These are phyloP conservation scores for Calephelis virginiensis DNA, from an alignment of 1,140 invertebrate species.

Conservation along the genomic window DNA sequence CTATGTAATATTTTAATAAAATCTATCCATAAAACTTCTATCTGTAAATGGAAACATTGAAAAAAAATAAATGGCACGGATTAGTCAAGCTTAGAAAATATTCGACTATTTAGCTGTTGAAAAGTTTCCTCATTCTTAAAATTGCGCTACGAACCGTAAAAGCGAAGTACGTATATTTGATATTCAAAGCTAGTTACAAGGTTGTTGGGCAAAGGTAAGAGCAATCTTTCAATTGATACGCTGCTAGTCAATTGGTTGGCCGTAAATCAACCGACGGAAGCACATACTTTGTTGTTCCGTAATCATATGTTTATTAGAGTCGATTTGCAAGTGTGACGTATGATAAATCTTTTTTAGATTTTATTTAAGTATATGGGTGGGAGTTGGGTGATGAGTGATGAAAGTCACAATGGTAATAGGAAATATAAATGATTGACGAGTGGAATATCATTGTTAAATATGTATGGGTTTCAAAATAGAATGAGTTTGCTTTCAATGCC, in stretches of 20 bases:
- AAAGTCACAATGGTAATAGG: too few relatives aligned
- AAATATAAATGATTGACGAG: too few relatives aligned
- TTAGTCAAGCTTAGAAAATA: background rate
- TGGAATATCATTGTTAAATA: too few relatives aligned
- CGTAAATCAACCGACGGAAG: constrained; percentile 46
- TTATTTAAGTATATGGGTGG: constrained; percentile 7
- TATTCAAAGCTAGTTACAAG: constrained; percentile 34
- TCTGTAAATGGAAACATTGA: too few relatives aligned
- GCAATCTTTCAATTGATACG: constrained; percentile 59
- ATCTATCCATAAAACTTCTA: too few relatives aligned
- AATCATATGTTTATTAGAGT: constrained; percentile 25
- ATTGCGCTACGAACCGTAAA: background rate
- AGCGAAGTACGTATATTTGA: constrained; percentile 15
- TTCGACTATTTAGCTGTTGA: too few relatives aligned
- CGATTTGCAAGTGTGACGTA: constrained; percentile 10
- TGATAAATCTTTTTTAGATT: constrained; percentile 12
- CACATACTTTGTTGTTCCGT: constrained; percentile 41
- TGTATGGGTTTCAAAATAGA: too few relatives aligned
- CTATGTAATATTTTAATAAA: too few relatives aligned
- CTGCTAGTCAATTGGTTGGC: constrained; percentile 42
- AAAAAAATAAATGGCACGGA: too few relatives aligned
- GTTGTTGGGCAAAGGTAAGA: constrained; percentile 49
- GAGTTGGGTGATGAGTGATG: too few relatives aligned
- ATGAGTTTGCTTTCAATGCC: too few relatives aligned
- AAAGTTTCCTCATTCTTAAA: background rate